These are phyloP conservation scores for Antechinus flavipes DNA, from an alignment of 2,113 vertebrate genomes.

Conservation along the genomic window DNA sequence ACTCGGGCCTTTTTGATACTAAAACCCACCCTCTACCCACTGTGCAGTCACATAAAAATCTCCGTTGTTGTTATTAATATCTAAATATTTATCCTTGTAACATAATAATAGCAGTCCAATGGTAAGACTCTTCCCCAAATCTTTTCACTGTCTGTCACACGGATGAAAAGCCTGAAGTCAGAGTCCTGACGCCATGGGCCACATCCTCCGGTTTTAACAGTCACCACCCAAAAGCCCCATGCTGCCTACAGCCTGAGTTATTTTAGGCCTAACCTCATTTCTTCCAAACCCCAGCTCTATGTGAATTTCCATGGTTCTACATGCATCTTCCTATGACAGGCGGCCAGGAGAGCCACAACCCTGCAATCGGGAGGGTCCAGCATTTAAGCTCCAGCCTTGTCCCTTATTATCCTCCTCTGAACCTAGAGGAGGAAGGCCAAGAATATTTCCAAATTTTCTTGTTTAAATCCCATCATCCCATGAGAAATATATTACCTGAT, in stretches of 20 bases:
- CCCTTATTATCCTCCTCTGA: neutral
- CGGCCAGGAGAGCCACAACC: neutral
- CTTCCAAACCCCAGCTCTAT: constrained; percentile 39
- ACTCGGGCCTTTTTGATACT: neutral
- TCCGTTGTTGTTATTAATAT: neutral
- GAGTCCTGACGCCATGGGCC: neutral
- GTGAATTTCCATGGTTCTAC: constrained; percentile 62
- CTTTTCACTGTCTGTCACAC: neutral
- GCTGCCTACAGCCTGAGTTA: constrained; percentile 46
- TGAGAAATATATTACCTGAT: neutral
- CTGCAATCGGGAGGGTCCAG: neutral
- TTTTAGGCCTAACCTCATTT: constrained; percentile 53
- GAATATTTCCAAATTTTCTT: neutral
- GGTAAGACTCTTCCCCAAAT: neutral
- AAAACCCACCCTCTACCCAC: neutral
- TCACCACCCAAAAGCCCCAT: constrained; percentile 9
- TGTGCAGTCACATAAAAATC: neutral
- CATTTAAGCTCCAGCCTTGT: neutral
- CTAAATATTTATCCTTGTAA: neutral
- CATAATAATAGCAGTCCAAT: neutral
- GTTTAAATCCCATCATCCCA: neutral
- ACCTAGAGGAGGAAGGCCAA: neutral
- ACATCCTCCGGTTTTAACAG: neutral
- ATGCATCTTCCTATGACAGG: constrained; percentile 47
- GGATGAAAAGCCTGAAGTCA: neutral